phyloP scores from a whole-genome alignment of 2,113 vertebrate species.

The Platichthys stellatus region DNA sequence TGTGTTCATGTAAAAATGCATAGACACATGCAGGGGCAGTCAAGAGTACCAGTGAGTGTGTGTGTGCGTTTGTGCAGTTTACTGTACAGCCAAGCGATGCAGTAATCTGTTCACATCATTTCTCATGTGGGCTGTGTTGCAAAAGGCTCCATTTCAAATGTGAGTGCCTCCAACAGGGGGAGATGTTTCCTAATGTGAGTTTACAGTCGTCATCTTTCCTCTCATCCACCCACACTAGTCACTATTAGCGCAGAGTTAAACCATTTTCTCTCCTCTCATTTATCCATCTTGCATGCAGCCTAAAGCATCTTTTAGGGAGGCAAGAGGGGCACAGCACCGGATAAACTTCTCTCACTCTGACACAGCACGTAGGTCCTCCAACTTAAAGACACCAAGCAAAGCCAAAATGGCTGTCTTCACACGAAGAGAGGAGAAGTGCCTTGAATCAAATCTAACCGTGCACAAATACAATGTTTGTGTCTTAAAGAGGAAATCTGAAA shows the following conservation, averaged over 20 bases:
- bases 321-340: slow-evolving; percentile 9
- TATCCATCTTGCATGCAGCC: slow-evolving; percentile 64
- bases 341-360: slow-evolving; percentile 47
- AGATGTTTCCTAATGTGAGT: slow-evolving; percentile 80
- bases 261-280: slow-evolving; percentile 74
- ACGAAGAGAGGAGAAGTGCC: slow-evolving; percentile 44
- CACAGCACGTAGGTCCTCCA: slow-evolving; percentile 24
- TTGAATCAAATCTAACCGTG: slow-evolving; percentile 50
- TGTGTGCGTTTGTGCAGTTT: slow-evolving; percentile 12
- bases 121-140: slow-evolving; percentile 38
- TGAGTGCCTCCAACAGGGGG: slow-evolving; percentile 80
- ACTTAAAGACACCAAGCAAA: slow-evolving; percentile 28
- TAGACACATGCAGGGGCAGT: slow-evolving; percentile 4
- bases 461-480: slow-evolving; percentile 54
- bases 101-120: slow-evolving; percentile 52
- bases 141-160: slow-evolving; percentile 28
- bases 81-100: slow-evolving; percentile 61
- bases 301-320: slow-evolving; percentile 63
- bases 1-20: neutral
- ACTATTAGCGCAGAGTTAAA: slow-evolving; percentile 77
- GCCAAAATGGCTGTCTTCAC: slow-evolving; percentile 58
- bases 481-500: slow-evolving; percentile 41
- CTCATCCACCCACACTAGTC: slow-evolving; percentile 70
- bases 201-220: slow-evolving; percentile 54
- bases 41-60: neutral